A percentile compares a stretch with the other conserved stretches of the same genome.
These are phyloP conservation scores for Drosophila hamatofila DNA, from an alignment of 2,888 invertebrate genomes.

Conservation along the genomic window DNA sequence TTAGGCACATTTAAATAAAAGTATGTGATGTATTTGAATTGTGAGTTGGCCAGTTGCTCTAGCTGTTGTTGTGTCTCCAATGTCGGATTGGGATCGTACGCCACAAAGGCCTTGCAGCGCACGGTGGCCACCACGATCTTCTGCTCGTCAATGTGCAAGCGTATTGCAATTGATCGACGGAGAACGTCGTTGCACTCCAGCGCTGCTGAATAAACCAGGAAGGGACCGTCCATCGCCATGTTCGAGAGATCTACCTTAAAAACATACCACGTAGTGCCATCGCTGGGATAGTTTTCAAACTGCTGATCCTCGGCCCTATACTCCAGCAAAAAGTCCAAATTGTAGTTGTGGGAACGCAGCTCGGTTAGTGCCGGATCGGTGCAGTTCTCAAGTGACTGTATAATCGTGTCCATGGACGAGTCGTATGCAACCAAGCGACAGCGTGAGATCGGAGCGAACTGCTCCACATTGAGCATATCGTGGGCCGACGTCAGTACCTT, in stretches of 20 bases:
- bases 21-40: conserved; percentile 88
- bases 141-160: conserved; percentile 84
- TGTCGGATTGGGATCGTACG: conserved; percentile 81
- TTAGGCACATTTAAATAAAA: conserved; percentile 88
- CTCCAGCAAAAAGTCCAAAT: conserved; percentile 89
- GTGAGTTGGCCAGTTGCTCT: conserved; percentile 76
- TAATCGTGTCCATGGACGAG: conserved; percentile 87
- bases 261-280: conserved; percentile 88
- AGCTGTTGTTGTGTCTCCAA: conserved; percentile 85
- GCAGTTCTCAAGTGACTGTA: conserved; percentile 88
- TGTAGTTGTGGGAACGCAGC: conserved; percentile 67
- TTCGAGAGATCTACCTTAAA: conserved; percentile 88
- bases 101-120: conserved; percentile 86
- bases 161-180: conserved; percentile 86
- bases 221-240: conserved; percentile 88
- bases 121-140: conserved; percentile 78
- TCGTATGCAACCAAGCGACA: conserved; percentile 91
- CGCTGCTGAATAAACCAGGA: conserved; percentile 87
- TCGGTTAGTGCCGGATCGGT: conserved; percentile 82
- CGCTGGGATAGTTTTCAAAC: conserved; percentile 88
- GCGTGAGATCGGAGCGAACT: conserved; percentile 87
- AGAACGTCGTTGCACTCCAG: conserved; percentile 87
- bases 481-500: conserved; percentile 88
- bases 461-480: conserved; percentile 87
- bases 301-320: conserved; percentile 87